A percentile compares a stretch with the other conserved stretches of the same genome.
Conservation (phyloP, 1,140 invertebrate species). For the Anagrus nilaparvatae region DNA sequence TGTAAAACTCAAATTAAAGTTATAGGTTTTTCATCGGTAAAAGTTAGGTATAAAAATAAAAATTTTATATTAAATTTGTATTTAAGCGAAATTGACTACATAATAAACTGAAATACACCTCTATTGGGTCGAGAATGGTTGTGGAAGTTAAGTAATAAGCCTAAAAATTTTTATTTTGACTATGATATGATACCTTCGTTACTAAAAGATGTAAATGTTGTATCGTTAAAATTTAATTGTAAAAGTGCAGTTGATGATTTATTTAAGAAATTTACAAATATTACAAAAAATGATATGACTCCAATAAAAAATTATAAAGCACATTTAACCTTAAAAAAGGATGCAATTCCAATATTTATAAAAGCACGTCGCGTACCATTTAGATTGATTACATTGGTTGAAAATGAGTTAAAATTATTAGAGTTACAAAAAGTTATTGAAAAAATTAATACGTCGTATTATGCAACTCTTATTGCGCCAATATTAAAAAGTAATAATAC, state of each 20-base stretch:
- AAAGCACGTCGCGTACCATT: not conserved
- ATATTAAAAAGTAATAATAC: slow-evolving; percentile 36
- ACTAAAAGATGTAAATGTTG: not conserved
- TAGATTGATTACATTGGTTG: not conserved
- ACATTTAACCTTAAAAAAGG: not conserved
- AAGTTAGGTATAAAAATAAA: not conserved
- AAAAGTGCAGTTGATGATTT: not conserved
- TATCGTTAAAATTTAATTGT: not conserved
- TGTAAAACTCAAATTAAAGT: not conserved
- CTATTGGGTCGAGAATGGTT: not conserved
- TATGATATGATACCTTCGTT: not conserved
- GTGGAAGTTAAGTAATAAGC: not conserved
- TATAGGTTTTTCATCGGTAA: not conserved
- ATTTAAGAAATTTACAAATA: not conserved
- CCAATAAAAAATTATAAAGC: not conserved
- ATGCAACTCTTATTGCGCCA: slow-evolving; percentile 38
- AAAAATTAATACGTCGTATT: slow-evolving; percentile 17
- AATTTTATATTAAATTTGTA: not conserved
- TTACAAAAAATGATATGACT: not conserved
- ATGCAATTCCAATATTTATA: not conserved
- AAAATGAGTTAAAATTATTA: no score
- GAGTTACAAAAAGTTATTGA: not conserved
- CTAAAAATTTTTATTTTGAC: not conserved
- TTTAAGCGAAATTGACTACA: not conserved
- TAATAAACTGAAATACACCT: no score